Evolutionary conservation across 2,113 vertebrate species (phyloP).

Genomic region (rabbit (Oryctolagus cuniculus)): DNA sequence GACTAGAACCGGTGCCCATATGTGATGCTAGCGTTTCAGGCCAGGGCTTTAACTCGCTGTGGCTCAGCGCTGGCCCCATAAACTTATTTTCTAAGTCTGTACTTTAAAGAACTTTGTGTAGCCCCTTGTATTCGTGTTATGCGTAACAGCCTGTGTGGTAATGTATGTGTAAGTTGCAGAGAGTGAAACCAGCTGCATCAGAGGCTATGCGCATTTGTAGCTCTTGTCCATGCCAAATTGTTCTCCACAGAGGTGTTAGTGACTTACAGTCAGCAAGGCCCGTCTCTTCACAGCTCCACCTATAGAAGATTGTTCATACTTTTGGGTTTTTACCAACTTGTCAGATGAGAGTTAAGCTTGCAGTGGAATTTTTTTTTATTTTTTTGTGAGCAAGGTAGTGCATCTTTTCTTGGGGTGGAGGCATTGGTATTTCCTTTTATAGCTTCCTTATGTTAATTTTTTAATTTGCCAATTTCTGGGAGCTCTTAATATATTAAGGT

Average conservation of each 20-base stretch:
- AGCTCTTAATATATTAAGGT: conserved; percentile 33
- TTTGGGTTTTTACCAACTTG: conserved; percentile 36
- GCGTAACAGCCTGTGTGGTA: not conserved
- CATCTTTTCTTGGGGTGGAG: not conserved
- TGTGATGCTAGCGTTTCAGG: too few relatives aligned
- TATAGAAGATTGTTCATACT: not conserved
- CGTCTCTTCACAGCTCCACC: not conserved
- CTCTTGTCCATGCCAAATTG: not conserved
- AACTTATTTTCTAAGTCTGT: too few relatives aligned
- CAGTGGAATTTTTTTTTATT: not conserved
- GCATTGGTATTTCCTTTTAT: not conserved
- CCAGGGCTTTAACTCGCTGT: too few relatives aligned
- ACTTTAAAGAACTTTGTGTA: too few relatives aligned
- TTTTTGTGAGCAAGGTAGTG: not conserved
- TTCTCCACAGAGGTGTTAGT: not conserved
- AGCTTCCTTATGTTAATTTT: not conserved
- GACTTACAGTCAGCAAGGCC: not conserved
- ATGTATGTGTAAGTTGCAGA: not conserved
- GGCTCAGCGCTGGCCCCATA: too few relatives aligned
- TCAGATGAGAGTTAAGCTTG: not conserved
- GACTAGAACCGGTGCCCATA: too few relatives aligned
- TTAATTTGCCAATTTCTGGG: not conserved
- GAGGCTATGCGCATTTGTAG: not conserved
- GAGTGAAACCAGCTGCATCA: conserved; percentile 1
- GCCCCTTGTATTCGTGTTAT: too few relatives aligned